These are phyloP conservation scores for Alviniconcha marisindica DNA, from an alignment of 1,140 invertebrate species.

Conservation along the genomic window DNA sequence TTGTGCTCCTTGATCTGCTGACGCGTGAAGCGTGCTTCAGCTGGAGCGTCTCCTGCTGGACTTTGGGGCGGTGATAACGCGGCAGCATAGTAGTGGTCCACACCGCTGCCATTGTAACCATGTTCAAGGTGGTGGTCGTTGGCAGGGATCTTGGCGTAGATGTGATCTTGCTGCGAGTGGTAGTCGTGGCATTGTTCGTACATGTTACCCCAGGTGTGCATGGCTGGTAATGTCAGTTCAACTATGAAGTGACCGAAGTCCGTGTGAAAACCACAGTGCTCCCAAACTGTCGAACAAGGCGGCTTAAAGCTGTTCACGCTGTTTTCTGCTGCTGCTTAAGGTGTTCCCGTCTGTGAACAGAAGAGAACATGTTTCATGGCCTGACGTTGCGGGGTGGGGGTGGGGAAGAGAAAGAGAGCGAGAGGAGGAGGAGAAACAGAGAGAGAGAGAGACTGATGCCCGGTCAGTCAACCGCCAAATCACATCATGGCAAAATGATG, in stretches of 20 bases:
- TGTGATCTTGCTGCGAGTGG: neutral
- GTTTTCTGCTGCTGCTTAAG: too few relatives aligned
- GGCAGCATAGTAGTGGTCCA: neutral
- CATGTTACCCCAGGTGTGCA: neutral
- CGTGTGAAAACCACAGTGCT: too few relatives aligned
- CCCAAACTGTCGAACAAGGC: too few relatives aligned
- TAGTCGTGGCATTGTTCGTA: neutral
- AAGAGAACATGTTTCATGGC: too few relatives aligned
- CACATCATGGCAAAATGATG: too few relatives aligned
- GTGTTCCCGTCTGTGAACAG: too few relatives aligned
- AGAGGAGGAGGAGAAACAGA: neutral
- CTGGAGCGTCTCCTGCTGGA: neutral
- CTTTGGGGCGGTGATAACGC: too few relatives aligned
- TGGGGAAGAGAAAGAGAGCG: neutral
- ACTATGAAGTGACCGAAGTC: too few relatives aligned
- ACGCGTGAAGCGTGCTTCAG: neutral
- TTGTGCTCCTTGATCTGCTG: slow-evolving; percentile 36
- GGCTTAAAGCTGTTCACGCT: too few relatives aligned
- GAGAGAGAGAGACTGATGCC: slow-evolving; percentile 2
- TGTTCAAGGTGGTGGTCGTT: neutral
- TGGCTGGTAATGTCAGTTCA: too few relatives aligned
- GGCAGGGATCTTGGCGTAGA: neutral
- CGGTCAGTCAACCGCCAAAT: neutral
- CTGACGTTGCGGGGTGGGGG: neutral
- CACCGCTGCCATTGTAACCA: neutral